A percentile compares a stretch with the other conserved stretches of the same genome.
Evolutionary conservation across 2,113 vertebrate species (phyloP).

Genomic region (Rhizomys pruinosus): DNA sequence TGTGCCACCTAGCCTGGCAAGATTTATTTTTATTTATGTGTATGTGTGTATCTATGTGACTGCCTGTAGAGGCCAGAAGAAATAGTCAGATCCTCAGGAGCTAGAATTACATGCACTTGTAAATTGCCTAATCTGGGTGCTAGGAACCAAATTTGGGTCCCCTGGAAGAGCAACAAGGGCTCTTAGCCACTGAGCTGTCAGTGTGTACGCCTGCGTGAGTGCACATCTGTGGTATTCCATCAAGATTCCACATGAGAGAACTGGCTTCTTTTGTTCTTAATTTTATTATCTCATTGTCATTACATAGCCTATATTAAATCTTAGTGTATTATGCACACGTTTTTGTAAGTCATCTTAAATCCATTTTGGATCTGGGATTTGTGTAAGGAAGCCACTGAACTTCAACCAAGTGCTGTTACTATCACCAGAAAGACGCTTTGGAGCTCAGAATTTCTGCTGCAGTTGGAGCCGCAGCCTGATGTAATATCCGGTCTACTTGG

Average conservation of each 20-base stretch:
- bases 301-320: slow-evolving; percentile 22
- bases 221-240: background rate
- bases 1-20: too few species aligned
- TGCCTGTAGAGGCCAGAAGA: background rate
- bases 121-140: background rate
- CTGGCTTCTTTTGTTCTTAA: background rate
- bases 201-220: too few species aligned
- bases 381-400: background rate
- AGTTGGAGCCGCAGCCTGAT: background rate
- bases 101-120: background rate
- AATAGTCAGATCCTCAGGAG: too few species aligned
- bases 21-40: too few species aligned
- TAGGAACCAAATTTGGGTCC: background rate
- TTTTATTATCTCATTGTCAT: background rate
- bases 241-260: background rate
- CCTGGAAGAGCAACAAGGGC: background rate
- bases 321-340: background rate
- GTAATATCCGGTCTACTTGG: background rate
- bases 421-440: background rate
- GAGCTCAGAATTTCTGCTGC: background rate
- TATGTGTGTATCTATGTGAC: background rate
- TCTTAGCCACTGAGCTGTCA: background rate
- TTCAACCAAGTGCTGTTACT: background rate
- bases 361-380: slow-evolving; percentile 12
- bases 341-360: slow-evolving; percentile 35